Evolutionary conservation across 2,113 vertebrate genomes (phyloP), one percentile per base, ranked within the genome.

Genomic region (Vulpes lagopus): DNA sequence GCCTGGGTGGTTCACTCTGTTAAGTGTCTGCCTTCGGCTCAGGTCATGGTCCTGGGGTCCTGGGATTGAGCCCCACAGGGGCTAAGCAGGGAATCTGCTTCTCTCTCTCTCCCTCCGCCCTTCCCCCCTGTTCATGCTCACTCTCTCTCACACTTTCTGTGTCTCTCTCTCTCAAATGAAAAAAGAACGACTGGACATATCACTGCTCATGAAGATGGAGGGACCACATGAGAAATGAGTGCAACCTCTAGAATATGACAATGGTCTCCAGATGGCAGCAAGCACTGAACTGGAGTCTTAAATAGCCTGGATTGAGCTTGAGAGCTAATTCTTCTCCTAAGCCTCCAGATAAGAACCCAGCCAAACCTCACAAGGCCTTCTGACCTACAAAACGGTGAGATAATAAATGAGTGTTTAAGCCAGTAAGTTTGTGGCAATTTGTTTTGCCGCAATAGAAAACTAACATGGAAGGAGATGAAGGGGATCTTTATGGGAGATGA

Each of bases 281-380:
- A 89, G 43, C 32, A 27, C 14, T 11, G 10, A 43, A 55, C n/a
- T 59, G 84, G 49, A 67, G 51, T 93, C 74, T 92, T 57, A 74
- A 74, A 65, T 5, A 64, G 71, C 57, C 78, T 62, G 69, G 87
- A 30, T n/a, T 43, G 32, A 91, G 12, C 55, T n/a, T n/a, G 20
- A 49, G 82, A 92, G 20, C 53, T 12, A 43, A 73, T 87, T 80
- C 35, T 92, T 74, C 1, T 55, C 49, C 55, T 91, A 30, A 74
- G n/a, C 19, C 64, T 69, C 4, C 60, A 86, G 51, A 62, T 43
- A 91, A 76, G 30, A 81, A 82, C 9, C 11, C 38, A 89, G 35
- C 35, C 80, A 92, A 88, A 73, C 43, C 57, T 49, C 65, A 90
- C 57, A 80, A 95, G 43, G 38, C 88, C 69, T 84, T 91, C 59